Evolutionary conservation across 2,888 invertebrate genomes (phyloP).

Genomic region (Morpho deidamia): DNA sequence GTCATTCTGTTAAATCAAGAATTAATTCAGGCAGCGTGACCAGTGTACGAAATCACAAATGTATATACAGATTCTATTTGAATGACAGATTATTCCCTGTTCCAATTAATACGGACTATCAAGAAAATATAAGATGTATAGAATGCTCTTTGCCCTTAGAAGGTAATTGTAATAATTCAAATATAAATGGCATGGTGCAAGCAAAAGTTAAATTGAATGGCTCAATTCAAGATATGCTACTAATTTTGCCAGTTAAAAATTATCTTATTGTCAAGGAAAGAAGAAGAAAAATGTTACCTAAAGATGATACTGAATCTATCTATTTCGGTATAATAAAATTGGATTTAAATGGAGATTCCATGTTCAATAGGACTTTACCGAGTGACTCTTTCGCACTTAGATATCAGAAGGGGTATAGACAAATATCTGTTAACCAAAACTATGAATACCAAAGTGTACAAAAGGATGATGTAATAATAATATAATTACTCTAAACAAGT

Average conservation of each 20-base stretch:
- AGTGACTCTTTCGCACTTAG: conserved; percentile 58
- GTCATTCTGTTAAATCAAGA: conserved; percentile 72
- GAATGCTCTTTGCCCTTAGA: conserved; percentile 67
- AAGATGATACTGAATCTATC: conserved; percentile 38
- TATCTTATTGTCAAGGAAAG: conserved; percentile 55
- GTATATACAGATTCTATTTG: conserved; percentile 74
- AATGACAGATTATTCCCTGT: conserved; percentile 78
- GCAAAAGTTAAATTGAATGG: conserved; percentile 55
- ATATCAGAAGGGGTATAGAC: conserved; percentile 62
- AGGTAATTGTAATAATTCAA: conserved; percentile 27
- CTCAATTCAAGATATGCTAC: conserved; percentile 46
- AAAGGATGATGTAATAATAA: conserved; percentile 45
- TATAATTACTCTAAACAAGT: conserved; percentile 12
- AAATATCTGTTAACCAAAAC: conserved; percentile 29
- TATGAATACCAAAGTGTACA: conserved; percentile 42
- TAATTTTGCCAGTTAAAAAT: conserved; percentile 57
- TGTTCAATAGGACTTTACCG: conserved; percentile 46
- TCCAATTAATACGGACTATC: conserved; percentile 61
- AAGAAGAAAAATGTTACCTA: conserved; percentile 34
- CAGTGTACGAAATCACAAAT: conserved; percentile 57
- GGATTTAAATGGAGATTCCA: conserved; percentile 45
- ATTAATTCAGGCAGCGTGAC: conserved; percentile 39
- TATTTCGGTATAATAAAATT: conserved; percentile 64
- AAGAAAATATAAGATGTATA: conserved; percentile 65
- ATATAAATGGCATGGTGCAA: conserved; percentile 61